Evolutionary conservation across 2,888 invertebrate species (phyloP), one percentile per base, ranked within the genome.

Genomic region (Matsumyia berberina): DNA sequence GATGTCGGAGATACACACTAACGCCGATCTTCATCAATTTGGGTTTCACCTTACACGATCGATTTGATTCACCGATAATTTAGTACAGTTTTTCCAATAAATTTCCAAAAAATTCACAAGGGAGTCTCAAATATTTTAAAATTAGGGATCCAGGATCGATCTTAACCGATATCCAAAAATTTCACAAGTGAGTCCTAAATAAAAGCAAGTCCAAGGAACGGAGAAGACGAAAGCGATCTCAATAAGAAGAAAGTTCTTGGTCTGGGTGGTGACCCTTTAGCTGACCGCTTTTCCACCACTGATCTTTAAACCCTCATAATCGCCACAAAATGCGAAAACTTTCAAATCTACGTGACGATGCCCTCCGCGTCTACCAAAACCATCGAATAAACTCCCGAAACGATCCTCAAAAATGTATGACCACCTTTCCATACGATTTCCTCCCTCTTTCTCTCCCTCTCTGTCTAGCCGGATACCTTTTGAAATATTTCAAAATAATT

Each of bases 401-500:
- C 19, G 24, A 72, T 49, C 29, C 11, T 8, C 24, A 44, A 49
- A 33, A 19, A 5, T 76, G 15, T 33, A 8, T 33, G n/a, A 1
- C n/a, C 29, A 31, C 24, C 31, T 31, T 1, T 12, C 5, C 4
- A 12, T 17, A 46, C 31, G 17, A n/a, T 51, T n/a, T n/a, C n/a
- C n/a, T n/a, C n/a, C n/a, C n/a, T n/a, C n/a, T n/a, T n/a, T n/a
- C n/a, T n/a, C n/a, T n/a, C 19, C 33, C 31, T 57, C 17, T 31
- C 46, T 11, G 31, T 51, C 53, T 33, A 73, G 19, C 12, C 44
- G 74, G 58, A 74, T 80, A 55, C 66, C 31, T 31, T 62, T 24
- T 44, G 31, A 78, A 64, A 49, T 73, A 49, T 67, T 11, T 57
- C 62, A 57, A 64, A 55, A 70, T 78, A 70, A 69, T 69, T 78